phyloP scores from a whole-genome alignment of 1,140 invertebrate species.

The Eurosta solidaginis region DNA sequence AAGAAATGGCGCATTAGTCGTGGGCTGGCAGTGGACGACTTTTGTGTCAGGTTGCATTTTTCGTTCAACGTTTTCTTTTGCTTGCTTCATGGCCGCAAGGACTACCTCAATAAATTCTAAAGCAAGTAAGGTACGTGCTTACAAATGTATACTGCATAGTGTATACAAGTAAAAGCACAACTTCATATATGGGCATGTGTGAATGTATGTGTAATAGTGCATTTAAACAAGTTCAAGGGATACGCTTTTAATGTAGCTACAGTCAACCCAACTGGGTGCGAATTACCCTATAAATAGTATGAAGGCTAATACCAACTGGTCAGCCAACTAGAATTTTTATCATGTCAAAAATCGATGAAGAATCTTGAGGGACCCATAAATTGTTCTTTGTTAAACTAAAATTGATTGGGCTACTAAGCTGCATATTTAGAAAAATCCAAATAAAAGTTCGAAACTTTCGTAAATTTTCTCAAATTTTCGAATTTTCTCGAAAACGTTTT shows the following conservation, averaged over 20 bases:
- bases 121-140: constrained; percentile 22
- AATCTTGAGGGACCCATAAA: no score
- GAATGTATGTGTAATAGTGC: neutral
- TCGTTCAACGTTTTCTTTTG: neutral
- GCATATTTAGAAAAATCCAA: no score
- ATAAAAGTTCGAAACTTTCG: no score
- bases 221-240: neutral
- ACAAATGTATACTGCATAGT: neutral
- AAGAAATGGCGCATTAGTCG: no score
- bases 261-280: neutral
- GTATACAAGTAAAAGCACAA: neutral
- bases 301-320: neutral
- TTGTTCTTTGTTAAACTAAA: no score
- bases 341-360: no score
- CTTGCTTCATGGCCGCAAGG: constrained; percentile 5
- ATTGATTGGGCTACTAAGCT: no score
- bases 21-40: neutral
- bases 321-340: no score
- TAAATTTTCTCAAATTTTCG: no score
- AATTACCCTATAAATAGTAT: neutral
- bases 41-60: neutral
- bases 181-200: neutral
- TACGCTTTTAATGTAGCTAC: neutral
- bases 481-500: no score
- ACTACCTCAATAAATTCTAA: constrained; percentile 29